Evolutionary conservation across 2,888 invertebrate species (phyloP).

Genomic region (Clunio marinus): DNA sequence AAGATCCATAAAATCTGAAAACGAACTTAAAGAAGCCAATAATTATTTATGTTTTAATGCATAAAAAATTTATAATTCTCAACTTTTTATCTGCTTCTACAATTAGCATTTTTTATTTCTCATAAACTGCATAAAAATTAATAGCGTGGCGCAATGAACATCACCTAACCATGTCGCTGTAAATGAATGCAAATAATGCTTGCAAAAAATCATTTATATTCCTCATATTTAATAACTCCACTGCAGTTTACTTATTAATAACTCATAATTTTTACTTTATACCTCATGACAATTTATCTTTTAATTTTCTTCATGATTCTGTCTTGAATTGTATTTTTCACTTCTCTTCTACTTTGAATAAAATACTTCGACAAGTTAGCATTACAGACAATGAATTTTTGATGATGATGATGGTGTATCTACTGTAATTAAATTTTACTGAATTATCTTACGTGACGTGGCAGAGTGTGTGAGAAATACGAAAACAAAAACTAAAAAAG

Average conservation of each 20-base stretch:
- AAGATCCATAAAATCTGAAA: no score
- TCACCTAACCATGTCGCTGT: neutral
- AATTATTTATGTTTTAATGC: no score
- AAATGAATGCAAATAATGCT: constrained; percentile 36
- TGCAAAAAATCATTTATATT: constrained; percentile 32
- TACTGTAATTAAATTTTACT: constrained; percentile 34
- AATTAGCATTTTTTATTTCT: no score
- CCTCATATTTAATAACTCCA: constrained; percentile 20
- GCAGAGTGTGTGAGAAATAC: neutral
- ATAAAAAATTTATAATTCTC: no score
- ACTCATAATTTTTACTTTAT: constrained; percentile 5
- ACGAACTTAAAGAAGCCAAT: no score
- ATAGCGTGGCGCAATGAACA: neutral
- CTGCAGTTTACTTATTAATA: constrained; percentile 12
- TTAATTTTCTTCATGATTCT: neutral
- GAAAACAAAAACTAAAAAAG: no score
- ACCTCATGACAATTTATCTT: neutral
- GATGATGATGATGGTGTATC: constrained; percentile 29
- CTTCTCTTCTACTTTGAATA: no score
- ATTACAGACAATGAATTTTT: constrained; percentile 33
- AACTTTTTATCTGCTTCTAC: no score
- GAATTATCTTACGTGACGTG: constrained; percentile 30
- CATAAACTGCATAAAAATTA: no score
- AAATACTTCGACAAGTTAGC: neutral
- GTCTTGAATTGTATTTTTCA: neutral